Evolutionary conservation across 2,797 vertebrate genomes (phyloP), one percentile per base, ranked within the genome.

Genomic region (Lophotriccus pileatus): DNA sequence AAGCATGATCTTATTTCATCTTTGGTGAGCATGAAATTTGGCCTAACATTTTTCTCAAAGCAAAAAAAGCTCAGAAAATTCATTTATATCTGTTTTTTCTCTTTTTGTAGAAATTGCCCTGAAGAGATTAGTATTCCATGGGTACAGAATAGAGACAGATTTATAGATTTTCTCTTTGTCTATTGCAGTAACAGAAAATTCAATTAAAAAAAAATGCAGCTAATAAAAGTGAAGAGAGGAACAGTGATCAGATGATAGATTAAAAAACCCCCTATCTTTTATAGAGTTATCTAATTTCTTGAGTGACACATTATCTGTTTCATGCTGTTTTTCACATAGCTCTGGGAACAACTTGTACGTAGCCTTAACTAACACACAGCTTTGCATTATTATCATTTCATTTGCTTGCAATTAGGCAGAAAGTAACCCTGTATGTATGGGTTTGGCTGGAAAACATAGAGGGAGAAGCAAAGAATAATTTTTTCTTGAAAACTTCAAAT

Each of bases 121-220:
- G 24, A 62, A 36, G 20, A 87, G 32, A 59, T 88, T 79, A 28
- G 43, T 62, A 89, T 95, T 92, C 94, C 64, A 92, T 92, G 67
- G 90, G 41, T 55, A 66, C 36, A 72, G 70, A 84, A 92, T 22
- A 81, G 64, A 90, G 41, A 39, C 22, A 47, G 77, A 90, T 80
- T 88, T 94, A 95, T 62, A 50, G 72, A 69, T 89, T 89, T 90
- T 84, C 49, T 36, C 46, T 93, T 96, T 93, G 39, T 53, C 83
- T 72, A 41, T 74, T 79, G 32, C 60, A 82, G 50, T 79, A 90
- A 87, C 70, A 96, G 68, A 30, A 94, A 97, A 95, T 95, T 72
- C 39, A 91, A 95, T 92, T 97, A 12, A 70, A 73, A 88, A 88
- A 95, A 70, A 34, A 10, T 36, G 11, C 34, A 82, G 30, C n/a